Conservation (phyloP, 2,888 invertebrate species). For the Tolmerus cingulatus region DNA sequence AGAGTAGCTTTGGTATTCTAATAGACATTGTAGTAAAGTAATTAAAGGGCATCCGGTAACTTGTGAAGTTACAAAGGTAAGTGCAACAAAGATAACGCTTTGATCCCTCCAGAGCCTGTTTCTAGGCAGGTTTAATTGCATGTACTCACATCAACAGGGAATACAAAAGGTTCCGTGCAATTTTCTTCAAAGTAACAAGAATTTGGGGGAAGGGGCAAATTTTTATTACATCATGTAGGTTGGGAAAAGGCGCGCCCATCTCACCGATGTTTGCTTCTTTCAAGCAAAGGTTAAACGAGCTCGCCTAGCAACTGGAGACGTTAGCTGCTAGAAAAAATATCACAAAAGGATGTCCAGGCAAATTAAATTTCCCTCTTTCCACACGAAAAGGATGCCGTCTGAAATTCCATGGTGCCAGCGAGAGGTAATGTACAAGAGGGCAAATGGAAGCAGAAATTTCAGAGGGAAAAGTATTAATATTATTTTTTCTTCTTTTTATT, state of each 20-base stretch:
- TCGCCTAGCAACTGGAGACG: neutral
- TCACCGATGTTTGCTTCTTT: neutral
- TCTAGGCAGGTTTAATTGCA: neutral
- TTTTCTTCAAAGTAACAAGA: neutral
- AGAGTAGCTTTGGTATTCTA: neutral
- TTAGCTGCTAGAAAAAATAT: neutral
- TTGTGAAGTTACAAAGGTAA: neutral
- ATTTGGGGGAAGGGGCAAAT: neutral
- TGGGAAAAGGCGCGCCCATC: neutral
- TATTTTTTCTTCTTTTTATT: neutral
- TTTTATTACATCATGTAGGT: neutral
- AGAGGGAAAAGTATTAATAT: neutral
- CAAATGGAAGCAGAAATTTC: neutral
- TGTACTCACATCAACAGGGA: neutral
- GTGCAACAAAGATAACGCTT: neutral
- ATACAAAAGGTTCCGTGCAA: neutral
- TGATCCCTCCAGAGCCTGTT: neutral
- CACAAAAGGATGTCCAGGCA: neutral
- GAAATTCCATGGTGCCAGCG: neutral
- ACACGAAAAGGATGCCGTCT: neutral
- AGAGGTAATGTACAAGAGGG: neutral
- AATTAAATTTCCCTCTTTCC: neutral
- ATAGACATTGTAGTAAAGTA: neutral
- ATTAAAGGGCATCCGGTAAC: neutral
- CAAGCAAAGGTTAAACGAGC: neutral